Percentiles rank a stretch among this genome's conserved stretches.
Evolutionary conservation across 2,797 vertebrate genomes (phyloP).

Genomic region (Phoeniculus purpureus): DNA sequence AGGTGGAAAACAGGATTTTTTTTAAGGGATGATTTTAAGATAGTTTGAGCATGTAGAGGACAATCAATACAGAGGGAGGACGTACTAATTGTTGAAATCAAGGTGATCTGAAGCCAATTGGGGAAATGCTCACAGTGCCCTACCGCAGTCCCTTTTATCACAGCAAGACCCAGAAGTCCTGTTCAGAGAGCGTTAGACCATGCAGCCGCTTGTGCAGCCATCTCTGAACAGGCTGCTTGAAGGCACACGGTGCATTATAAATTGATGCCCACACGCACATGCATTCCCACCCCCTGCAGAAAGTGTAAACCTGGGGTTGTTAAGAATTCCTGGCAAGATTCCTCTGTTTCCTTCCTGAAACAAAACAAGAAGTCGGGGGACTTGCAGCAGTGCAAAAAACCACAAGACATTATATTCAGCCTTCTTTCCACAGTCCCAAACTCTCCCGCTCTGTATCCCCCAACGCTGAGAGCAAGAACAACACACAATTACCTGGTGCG

Average conservation of each 20-base stretch:
- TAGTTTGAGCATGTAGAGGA: background rate
- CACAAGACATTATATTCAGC: background rate
- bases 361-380: background rate
- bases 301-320: background rate
- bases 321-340: slow-evolving; percentile 25
- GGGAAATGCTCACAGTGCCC: background rate
- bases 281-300: background rate
- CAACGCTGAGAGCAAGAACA: background rate
- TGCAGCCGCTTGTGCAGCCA: background rate
- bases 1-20: background rate
- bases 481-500: background rate
- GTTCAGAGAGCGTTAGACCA: background rate
- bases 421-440: background rate
- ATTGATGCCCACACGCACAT: background rate
- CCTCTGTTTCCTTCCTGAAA: slow-evolving; percentile 1
- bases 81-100: slow-evolving; percentile 13
- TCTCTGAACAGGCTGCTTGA: background rate
- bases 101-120: background rate
- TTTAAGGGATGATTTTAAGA: background rate
- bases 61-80: background rate
- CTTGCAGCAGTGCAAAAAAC: background rate
- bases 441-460: background rate
- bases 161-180: slow-evolving; percentile 17
- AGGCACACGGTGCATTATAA: background rate
- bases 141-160: slow-evolving; percentile 5